These are phyloP conservation scores for Apamea epomidion DNA, from an alignment of 2,888 invertebrate genomes.

Conservation along the genomic window DNA sequence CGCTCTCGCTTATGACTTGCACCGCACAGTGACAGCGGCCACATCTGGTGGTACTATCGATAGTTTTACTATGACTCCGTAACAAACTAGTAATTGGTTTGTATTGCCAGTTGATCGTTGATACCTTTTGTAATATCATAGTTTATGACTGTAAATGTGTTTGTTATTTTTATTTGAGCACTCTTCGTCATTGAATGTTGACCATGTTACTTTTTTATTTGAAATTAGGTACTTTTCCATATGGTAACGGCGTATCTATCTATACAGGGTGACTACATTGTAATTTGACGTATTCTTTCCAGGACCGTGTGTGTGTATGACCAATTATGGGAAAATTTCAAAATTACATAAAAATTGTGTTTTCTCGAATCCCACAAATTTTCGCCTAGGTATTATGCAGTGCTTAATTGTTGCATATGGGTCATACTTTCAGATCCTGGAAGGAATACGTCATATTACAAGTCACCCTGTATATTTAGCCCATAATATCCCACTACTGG, in stretches of 20 bases:
- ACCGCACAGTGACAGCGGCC: conserved; percentile 64
- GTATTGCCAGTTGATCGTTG: conserved; percentile 73
- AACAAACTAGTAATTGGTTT: conserved; percentile 87
- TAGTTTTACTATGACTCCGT: conserved; percentile 72
- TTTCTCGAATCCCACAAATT: no score
- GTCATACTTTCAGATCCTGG: neutral
- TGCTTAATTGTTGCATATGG: neutral
- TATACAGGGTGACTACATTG: neutral
- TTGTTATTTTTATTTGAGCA: conserved; percentile 33
- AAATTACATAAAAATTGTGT: neutral
- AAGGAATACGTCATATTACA: neutral
- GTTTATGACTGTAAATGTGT: conserved; percentile 54
- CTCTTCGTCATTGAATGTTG: conserved; percentile 12
- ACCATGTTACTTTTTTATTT: neutral
- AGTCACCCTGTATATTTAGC: neutral
- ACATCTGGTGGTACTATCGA: conserved; percentile 78
- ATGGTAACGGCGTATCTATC: neutral
- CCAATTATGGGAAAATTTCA: neutral
- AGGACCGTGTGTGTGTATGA: neutral
- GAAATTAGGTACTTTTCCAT: neutral
- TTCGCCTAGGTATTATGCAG: neutral
- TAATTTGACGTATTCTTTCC: neutral
- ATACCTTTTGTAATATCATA: conserved; percentile 77
- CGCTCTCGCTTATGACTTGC: conserved; percentile 49
- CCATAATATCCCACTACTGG: neutral